Percentiles rank a stretch among this genome's conserved stretches.
Evolutionary conservation across 2,113 vertebrate species (phyloP).

Genomic region (Coturnix japonica): DNA sequence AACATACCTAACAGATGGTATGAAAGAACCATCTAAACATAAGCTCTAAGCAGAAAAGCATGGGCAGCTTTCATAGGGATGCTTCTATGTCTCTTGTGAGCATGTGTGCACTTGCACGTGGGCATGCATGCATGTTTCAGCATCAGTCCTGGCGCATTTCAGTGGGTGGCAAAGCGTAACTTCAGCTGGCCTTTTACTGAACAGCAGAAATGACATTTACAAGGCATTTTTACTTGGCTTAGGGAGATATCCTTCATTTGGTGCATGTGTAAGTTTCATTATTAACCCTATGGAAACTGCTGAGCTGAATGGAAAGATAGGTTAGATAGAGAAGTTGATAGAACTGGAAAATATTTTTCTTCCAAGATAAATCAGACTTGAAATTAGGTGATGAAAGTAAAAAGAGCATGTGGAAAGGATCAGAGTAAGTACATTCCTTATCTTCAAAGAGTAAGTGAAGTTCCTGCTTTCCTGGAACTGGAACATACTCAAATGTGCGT

Average conservation of each 20-base stretch:
- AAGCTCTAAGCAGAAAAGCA: background rate
- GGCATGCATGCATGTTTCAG: background rate
- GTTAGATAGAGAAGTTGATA: background rate
- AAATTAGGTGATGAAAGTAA: background rate
- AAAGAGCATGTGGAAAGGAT: background rate
- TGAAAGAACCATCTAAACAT: background rate
- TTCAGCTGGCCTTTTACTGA: background rate
- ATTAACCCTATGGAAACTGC: background rate
- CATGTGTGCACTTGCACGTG: fast-evolving
- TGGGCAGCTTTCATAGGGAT: background rate
- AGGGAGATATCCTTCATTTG: background rate
- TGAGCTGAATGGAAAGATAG: background rate
- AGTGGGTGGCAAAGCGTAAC: background rate
- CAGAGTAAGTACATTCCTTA: background rate
- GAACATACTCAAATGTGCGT: background rate
- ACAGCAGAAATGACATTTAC: background rate
- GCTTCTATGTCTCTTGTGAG: background rate
- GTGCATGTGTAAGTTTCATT: background rate
- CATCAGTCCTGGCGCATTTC: background rate
- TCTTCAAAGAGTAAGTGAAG: background rate
- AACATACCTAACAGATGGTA: too few species aligned
- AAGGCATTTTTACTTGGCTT: background rate
- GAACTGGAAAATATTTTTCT: background rate
- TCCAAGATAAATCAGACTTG: background rate
- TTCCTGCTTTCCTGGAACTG: background rate